These are phyloP conservation scores for Idaea biselata DNA, from an alignment of 2,888 invertebrate genomes.

Conservation along the genomic window DNA sequence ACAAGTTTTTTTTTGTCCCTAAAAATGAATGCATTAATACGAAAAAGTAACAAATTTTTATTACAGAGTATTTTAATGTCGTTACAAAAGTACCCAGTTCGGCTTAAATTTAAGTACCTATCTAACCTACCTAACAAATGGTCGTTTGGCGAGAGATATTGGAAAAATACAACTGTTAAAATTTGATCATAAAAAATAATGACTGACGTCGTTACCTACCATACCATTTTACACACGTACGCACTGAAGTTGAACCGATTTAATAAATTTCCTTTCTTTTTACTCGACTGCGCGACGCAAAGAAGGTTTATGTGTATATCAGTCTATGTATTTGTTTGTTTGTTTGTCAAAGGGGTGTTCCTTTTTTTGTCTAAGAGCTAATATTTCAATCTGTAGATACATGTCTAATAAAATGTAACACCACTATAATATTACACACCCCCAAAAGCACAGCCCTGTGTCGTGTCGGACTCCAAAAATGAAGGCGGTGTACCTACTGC, in stretches of 20 bases:
- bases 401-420: too few species aligned
- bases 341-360: too few species aligned
- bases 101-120: neutral
- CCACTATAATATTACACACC: too few species aligned
- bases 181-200: constrained; percentile 26
- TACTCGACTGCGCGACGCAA: too few species aligned
- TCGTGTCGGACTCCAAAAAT: too few species aligned
- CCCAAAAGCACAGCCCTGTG: too few species aligned
- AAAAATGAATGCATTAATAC: neutral
- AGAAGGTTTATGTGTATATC: too few species aligned
- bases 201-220: constrained; percentile 20
- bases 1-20: neutral
- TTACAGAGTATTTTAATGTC: neutral
- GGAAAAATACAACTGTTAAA: constrained; percentile 13
- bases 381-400: too few species aligned
- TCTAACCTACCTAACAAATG: neutral
- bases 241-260: neutral
- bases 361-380: too few species aligned
- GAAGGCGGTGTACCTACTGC: too few species aligned
- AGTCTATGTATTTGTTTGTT: too few species aligned
- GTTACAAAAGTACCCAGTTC: neutral
- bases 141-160: neutral
- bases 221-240: neutral
- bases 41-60: neutral
- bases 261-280: neutral